Evolutionary conservation across 1,140 invertebrate species (phyloP), one percentile per base, ranked within the genome.

Genomic region (Ectropis grisescens): DNA sequence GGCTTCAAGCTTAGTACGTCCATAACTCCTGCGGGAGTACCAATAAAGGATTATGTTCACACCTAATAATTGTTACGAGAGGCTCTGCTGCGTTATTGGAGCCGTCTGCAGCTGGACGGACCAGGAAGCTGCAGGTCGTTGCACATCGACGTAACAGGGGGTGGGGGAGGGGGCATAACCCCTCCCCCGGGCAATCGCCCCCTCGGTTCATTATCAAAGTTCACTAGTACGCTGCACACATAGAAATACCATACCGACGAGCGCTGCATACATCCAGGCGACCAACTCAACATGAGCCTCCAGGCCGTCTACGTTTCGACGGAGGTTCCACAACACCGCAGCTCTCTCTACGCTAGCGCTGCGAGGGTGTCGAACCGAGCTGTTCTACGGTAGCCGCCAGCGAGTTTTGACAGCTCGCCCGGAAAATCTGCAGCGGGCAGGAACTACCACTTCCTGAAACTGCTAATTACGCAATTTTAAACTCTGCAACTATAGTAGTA

Each of bases 191-290:
- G 55, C 67, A 64, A 65, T 59, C 54, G 59, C 58, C 64, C n/a
- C 53, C 58, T 56, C 48, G 58, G 74, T 79, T 79, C 74, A 79
- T 79, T 79, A 75, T 66, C 70, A 79, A 79, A 75, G 74, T 79
- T 79, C 71, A 76, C 60, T 68, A 66, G 60, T 67, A 65, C 68
- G 58, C 19, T 45, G 49, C 61, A 66, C 62, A 66, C 59, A 58
- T 41, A 22, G 41, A 32, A 50, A 25, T 28, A 26, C 37, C 29
- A 35, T 34, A 37, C 29, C 33, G 41, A 30, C 32, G 19, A 40
- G 26, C 30, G 29, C 13, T 47, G 33, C 38, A 46, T 39, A 40
- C 47, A 47, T 28, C 42, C 13, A 41, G 29, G 19, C 27, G 3
- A 36, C 48, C 41, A 41, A 30, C 33, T 38, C 34, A 41, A 4